phyloP scores from a whole-genome alignment of 2,797 vertebrate genomes.

The Valencia hispanica region DNA sequence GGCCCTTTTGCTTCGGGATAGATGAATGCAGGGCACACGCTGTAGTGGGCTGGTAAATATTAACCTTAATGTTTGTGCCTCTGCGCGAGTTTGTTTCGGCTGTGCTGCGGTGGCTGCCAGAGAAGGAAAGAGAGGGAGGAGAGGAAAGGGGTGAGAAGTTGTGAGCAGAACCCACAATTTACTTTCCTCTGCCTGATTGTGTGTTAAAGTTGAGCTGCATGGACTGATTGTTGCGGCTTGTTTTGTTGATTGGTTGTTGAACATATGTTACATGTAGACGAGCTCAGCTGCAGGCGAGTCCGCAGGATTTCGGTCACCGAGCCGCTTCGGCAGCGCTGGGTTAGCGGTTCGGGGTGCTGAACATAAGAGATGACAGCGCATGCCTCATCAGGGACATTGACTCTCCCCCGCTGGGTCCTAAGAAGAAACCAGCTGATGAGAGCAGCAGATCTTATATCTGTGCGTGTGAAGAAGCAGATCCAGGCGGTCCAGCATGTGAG shows the following conservation, averaged over 20 bases:
- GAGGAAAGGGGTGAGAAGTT: constrained; percentile 49
- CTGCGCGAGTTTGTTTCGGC: constrained; percentile 10
- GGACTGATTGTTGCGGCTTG: neutral
- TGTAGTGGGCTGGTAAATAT: constrained; percentile 72
- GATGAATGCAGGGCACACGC: constrained; percentile 65
- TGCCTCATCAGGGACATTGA: constrained; percentile 26
- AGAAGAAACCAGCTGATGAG: neutral
- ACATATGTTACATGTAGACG: constrained; percentile 6
- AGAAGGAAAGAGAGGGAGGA: neutral
- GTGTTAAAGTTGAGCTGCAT: constrained; percentile 42
- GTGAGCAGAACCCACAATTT: constrained; percentile 25
- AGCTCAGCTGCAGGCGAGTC: neutral
- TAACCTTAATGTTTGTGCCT: constrained; percentile 20
- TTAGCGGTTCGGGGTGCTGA: constrained; percentile 29
- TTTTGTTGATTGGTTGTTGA: constrained; percentile 14
- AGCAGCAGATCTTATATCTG: constrained; percentile 15
- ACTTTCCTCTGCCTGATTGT: constrained; percentile 13
- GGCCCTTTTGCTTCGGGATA: constrained; percentile 70
- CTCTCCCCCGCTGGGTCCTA: constrained; percentile 27
- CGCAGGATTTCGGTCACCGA: neutral
- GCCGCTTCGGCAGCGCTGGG: neutral
- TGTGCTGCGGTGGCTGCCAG: constrained; percentile 18
- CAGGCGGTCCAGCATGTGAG: constrained; percentile 22
- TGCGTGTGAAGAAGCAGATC: neutral
- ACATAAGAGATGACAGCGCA: constrained; percentile 42